Percentiles rank a stretch among this genome's conserved stretches.
Evolutionary conservation across 2,113 vertebrate species (phyloP).

Genomic region (Meriones unguiculatus): DNA sequence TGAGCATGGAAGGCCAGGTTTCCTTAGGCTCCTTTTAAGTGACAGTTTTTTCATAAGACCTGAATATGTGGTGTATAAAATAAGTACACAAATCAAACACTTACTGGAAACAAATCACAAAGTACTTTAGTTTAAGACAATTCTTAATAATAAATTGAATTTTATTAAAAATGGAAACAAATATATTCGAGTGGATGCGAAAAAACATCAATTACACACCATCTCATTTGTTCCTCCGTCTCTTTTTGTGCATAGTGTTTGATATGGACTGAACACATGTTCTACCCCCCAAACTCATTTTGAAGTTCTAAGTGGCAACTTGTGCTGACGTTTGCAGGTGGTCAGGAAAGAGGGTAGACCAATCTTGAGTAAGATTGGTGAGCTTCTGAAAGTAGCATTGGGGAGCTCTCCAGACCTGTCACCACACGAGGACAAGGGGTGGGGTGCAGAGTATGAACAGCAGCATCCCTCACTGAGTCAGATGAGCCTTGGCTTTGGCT

Average conservation of each 20-base stretch:
- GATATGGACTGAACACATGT: too few species aligned
- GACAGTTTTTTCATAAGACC: neutral
- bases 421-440: neutral
- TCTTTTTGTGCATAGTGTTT: accelerated
- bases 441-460: accelerated
- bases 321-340: neutral
- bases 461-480: neutral
- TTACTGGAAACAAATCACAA: neutral
- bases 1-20: too few species aligned
- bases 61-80: neutral
- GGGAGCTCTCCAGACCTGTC: accelerated
- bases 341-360: neutral
- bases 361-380: neutral
- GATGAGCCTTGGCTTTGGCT: too few species aligned
- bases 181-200: neutral
- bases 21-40: neutral
- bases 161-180: neutral
- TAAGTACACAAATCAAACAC: neutral
- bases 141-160: neutral
- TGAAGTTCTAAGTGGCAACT: neutral
- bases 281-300: accelerated
- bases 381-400: neutral
- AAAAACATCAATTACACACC: accelerated
- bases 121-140: neutral
- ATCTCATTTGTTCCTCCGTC: neutral